These are phyloP conservation scores for Sitta carolinensis DNA, from an alignment of 2,797 vertebrate species.

Conservation along the genomic window DNA sequence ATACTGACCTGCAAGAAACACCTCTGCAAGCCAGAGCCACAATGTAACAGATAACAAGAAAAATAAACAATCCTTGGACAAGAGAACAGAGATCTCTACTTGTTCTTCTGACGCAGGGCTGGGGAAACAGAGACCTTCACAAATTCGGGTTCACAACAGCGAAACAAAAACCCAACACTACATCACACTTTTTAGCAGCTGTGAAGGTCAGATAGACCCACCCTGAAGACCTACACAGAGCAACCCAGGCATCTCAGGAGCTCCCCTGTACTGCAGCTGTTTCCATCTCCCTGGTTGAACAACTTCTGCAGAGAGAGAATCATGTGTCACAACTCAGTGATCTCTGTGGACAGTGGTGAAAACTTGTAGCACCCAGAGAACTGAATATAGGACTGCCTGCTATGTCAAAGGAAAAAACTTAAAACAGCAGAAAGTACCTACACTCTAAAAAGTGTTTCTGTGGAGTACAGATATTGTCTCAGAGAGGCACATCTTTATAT, in stretches of 20 bases:
- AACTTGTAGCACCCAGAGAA: neutral
- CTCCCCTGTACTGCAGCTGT: neutral
- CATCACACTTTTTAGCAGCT: fast-evolving
- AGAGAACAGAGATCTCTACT: too few relatives aligned
- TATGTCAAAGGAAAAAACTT: neutral
- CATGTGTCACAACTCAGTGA: fast-evolving
- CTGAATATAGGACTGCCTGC: neutral
- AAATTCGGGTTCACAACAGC: too few relatives aligned
- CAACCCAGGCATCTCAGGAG: neutral
- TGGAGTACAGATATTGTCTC: neutral
- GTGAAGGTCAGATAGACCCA: neutral
- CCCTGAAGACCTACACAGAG: neutral
- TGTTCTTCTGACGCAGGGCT: too few relatives aligned
- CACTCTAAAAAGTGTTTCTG: neutral
- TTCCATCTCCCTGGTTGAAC: neutral
- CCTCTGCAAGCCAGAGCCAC: too few relatives aligned
- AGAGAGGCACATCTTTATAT: neutral
- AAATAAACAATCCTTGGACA: too few relatives aligned
- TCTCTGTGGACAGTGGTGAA: neutral
- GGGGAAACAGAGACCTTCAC: too few relatives aligned
- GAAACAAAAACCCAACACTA: too few relatives aligned
- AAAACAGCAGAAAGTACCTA: neutral
- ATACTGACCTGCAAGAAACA: too few relatives aligned
- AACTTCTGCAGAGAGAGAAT: neutral
- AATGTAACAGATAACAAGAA: too few relatives aligned